Evolutionary conservation across 2,797 vertebrate species (phyloP).

Genomic region (Okamejei kenojei): DNA sequence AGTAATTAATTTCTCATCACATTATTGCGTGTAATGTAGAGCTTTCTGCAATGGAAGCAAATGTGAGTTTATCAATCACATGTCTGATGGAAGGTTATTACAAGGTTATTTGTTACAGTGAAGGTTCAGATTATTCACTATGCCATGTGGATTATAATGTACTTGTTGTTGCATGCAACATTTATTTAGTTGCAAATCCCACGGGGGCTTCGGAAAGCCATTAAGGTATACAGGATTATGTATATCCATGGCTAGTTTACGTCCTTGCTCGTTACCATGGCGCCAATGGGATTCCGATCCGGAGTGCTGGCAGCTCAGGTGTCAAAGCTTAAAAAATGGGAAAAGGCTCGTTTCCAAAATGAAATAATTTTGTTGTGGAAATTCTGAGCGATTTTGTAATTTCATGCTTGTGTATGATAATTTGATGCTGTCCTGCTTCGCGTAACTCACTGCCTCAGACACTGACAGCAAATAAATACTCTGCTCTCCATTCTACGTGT

Average conservation of each 20-base stretch:
- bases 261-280: slow-evolving; percentile 59
- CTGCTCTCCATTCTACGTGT: slow-evolving; percentile 84
- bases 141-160: slow-evolving; percentile 40
- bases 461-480: slow-evolving; percentile 99
- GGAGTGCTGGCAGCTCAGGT: slow-evolving; percentile 72
- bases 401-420: slow-evolving; percentile 99
- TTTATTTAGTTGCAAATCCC: slow-evolving; percentile 61
- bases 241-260: slow-evolving; percentile 66
- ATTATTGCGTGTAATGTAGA: neutral
- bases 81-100: slow-evolving; percentile 29
- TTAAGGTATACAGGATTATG: slow-evolving; percentile 49
- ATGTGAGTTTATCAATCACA: slow-evolving; percentile 37
- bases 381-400: slow-evolving; percentile 98
- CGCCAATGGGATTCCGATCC: slow-evolving; percentile 68
- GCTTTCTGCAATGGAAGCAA: neutral
- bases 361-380: slow-evolving; percentile 97
- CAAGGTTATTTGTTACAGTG: slow-evolving; percentile 36
- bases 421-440: slow-evolving; percentile 99
- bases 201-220: slow-evolving; percentile 51
- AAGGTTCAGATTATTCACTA: slow-evolving; percentile 30
- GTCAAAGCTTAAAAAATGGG: slow-evolving; percentile 76
- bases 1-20: slow-evolving; percentile 3
- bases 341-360: slow-evolving; percentile 71
- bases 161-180: slow-evolving; percentile 56
- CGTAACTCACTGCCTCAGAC: slow-evolving; percentile 97